These are phyloP conservation scores for Dendrolimus pini DNA, from an alignment of 2,888 invertebrate genomes.

Conservation along the genomic window DNA sequence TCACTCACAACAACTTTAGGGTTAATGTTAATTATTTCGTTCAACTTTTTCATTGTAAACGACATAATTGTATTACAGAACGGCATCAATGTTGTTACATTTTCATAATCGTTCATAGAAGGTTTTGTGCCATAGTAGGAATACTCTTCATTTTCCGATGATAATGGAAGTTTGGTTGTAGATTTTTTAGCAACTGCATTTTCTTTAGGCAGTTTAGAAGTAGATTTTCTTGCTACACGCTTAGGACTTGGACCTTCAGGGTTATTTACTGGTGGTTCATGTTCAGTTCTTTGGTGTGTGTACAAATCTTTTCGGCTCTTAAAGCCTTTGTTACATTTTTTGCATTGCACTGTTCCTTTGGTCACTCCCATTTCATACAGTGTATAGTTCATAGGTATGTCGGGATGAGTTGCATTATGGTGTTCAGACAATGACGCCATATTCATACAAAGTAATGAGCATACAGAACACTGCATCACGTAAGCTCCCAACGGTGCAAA, in stretches of 20 bases:
- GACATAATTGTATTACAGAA: slow-evolving; percentile 66
- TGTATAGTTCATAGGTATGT: slow-evolving; percentile 33
- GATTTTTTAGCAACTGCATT: slow-evolving; percentile 62
- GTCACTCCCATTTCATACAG: slow-evolving; percentile 31
- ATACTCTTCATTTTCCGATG: slow-evolving; percentile 28
- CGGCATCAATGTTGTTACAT: slow-evolving; percentile 70
- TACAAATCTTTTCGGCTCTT: slow-evolving; percentile 30
- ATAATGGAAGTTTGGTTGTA: slow-evolving; percentile 55
- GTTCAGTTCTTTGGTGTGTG: slow-evolving; percentile 31
- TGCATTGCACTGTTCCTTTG: slow-evolving; percentile 27
- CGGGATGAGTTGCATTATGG: slow-evolving; percentile 34
- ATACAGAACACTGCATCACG: slow-evolving; percentile 63
- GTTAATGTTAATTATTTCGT: slow-evolving; percentile 68
- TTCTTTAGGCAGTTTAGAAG: slow-evolving; percentile 39
- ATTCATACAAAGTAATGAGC: slow-evolving; percentile 40
- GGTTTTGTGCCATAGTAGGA: slow-evolving; percentile 70
- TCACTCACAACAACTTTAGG: slow-evolving; percentile 64
- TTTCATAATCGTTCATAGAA: slow-evolving; percentile 43
- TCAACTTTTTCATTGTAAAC: slow-evolving; percentile 64
- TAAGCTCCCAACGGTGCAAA: slow-evolving; percentile 45
- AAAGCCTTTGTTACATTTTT: slow-evolving; percentile 32
- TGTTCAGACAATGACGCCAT: slow-evolving; percentile 46
- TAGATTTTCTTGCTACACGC: slow-evolving; percentile 45
- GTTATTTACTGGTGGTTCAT: slow-evolving; percentile 18
- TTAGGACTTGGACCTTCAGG: slow-evolving; percentile 12